Percentiles rank a stretch among this genome's conserved stretches.
Conservation (phyloP, 2,888 invertebrate genomes). For the Lepidocyrtoides sp. region DNA sequence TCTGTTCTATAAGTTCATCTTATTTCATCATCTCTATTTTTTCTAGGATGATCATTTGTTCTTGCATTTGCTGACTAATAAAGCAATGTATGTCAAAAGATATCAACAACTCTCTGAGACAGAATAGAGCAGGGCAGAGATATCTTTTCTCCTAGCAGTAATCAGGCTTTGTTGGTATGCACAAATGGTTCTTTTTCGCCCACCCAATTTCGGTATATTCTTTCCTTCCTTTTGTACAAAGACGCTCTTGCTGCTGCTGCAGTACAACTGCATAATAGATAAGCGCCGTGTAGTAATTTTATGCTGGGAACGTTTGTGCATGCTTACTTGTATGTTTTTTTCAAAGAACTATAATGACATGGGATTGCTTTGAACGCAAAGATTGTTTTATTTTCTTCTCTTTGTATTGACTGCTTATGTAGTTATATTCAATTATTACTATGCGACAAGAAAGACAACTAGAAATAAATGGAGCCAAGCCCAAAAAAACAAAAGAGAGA, state of each 20-base stretch:
- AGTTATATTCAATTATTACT: slow-evolving; percentile 48
- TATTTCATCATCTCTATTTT: neutral
- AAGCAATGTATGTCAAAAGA: slow-evolving; percentile 49
- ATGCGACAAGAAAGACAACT: slow-evolving; percentile 5
- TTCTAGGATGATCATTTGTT: neutral
- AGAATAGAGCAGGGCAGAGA: no score
- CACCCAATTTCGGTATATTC: slow-evolving; percentile 20
- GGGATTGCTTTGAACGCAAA: no score
- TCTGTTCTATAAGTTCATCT: neutral
- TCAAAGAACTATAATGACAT: no score
- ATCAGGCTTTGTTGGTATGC: neutral
- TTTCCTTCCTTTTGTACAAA: no score
- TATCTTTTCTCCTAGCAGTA: neutral
- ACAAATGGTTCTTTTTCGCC: neutral
- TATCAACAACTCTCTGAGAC: slow-evolving; percentile 3
- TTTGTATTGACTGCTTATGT: neutral
- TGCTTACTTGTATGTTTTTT: no score
- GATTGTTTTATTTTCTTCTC: neutral
- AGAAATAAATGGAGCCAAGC: slow-evolving; percentile 28
- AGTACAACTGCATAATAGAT: neutral
- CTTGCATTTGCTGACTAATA: neutral
- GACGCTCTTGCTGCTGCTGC: neutral
- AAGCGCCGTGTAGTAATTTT: no score
- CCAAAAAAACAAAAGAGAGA: slow-evolving; percentile 14
- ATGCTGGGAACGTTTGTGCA: no score